Base-by-base conservation (phyloP, 2,888 invertebrate species). In the Diloba caeruleocephala region DNA sequence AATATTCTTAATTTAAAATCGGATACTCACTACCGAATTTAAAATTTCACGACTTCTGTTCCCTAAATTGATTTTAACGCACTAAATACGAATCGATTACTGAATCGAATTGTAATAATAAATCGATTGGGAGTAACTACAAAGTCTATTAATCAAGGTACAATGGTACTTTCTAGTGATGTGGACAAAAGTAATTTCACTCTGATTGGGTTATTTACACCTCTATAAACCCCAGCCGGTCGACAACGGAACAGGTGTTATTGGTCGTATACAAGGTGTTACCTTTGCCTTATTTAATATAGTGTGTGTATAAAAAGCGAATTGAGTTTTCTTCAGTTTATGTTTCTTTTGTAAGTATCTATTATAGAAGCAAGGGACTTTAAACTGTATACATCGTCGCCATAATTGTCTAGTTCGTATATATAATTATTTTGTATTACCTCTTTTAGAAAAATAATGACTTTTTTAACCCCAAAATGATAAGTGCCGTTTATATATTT, bases 111-210 rank as follows among this genome's bases (percentile, higher is more conserved):
- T 59, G 68, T 55, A 37, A 74, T 82, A 79, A 81, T 83, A 80
- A 85, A 87, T 83, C 82, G 84, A 84, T 84, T 82, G 68, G 79
- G 79, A 77, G 78, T 79, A 76, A 87, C 87, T 85, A 84, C 85
- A 82, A 64, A 60, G 55, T 54, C 26, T 42, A 55, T 57, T 56
- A 63, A 72, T 71, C 51, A 59, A 63, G 45, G 46, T 17, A 69
- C 55, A 63, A 72, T 65, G 63, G 67, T 76, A 81, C 84, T 88
- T 85, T 88, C 87, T 82, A 81, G 50, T 56, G 61, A 63, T 74
- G 83, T 84, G 84, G 88, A 88, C 87, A 90, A 87, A 89, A 83
- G 81, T 84, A 84, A 90, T 90, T 90, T 89, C 87, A 85, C 88
- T 79, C 80, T 81, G 80, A 87, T 87, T 85, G 75, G 77, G 83